phyloP scores from a whole-genome alignment of 2,888 invertebrate species.

The Mesorhabditis spiculigera region DNA sequence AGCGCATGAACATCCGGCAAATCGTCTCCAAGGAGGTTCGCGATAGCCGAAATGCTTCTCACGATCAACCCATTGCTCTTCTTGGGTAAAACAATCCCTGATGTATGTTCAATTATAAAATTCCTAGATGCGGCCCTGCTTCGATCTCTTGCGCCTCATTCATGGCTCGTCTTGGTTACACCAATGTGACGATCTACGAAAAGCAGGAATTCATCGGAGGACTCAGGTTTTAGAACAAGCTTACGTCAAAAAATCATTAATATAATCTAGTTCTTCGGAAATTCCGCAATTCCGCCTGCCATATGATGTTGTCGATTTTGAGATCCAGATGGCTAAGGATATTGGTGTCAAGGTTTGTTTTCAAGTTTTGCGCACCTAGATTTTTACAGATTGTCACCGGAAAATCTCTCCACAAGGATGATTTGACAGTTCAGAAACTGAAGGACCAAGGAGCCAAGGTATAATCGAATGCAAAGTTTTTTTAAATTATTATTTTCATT shows the following conservation, averaged over 20 bases:
- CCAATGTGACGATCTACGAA: slow-evolving; percentile 85
- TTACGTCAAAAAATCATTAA: not conserved
- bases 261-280: slow-evolving; percentile 71
- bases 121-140: slow-evolving; percentile 81
- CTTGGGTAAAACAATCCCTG: slow-evolving; percentile 63
- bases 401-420: slow-evolving; percentile 68
- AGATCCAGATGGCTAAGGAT: slow-evolving; percentile 83
- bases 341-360: slow-evolving; percentile 79
- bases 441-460: slow-evolving; percentile 33
- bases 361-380: not conserved
- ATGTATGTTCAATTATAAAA: not conserved
- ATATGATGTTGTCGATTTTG: slow-evolving; percentile 84
- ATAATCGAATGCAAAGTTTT: not conserved
- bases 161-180: slow-evolving; percentile 86
- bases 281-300: slow-evolving; percentile 96
- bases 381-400: slow-evolving; percentile 66
- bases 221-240: slow-evolving; percentile 68
- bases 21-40: slow-evolving; percentile 71
- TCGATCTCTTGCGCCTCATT: slow-evolving; percentile 94
- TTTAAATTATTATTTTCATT: not conserved
- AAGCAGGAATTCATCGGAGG: slow-evolving; percentile 83
- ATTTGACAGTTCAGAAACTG: slow-evolving; percentile 67
- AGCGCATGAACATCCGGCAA: slow-evolving; percentile 87
- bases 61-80: slow-evolving; percentile 69
- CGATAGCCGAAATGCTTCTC: slow-evolving; percentile 43